Evolutionary conservation across 2,888 invertebrate genomes (phyloP).

Genomic region (Malacosoma neustria): DNA sequence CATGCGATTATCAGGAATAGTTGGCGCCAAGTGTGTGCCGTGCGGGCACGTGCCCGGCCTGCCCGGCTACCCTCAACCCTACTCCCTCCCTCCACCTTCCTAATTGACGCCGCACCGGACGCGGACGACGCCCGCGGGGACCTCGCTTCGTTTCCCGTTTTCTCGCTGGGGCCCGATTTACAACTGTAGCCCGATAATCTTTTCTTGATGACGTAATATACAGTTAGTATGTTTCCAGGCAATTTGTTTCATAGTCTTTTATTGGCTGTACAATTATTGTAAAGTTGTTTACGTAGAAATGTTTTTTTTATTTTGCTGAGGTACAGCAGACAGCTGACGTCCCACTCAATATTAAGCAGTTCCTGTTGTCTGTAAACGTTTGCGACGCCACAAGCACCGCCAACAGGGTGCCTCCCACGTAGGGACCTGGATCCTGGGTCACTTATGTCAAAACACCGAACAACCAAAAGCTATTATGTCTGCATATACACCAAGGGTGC

Average conservation of each 20-base stretch:
- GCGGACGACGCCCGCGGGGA: conserved; percentile 53
- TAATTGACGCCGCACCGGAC: conserved; percentile 67
- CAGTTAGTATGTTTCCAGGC: conserved; percentile 15
- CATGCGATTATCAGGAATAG: neutral
- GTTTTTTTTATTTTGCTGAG: no score
- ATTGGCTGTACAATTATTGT: neutral
- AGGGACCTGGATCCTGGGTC: no score
- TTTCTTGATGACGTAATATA: conserved; percentile 53
- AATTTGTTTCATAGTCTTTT: neutral
- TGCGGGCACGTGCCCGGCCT: conserved; percentile 23
- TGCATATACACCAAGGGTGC: no score
- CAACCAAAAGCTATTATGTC: no score
- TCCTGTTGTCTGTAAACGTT: no score
- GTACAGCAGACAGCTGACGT: no score
- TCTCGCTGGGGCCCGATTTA: conserved; percentile 46
- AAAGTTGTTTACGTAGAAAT: no score
- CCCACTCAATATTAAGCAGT: no score
- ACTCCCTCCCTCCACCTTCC: conserved; percentile 31
- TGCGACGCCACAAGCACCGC: no score
- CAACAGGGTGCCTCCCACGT: no score
- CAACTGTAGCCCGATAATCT: conserved; percentile 66
- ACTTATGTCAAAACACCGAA: no score
- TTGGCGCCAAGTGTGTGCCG: neutral
- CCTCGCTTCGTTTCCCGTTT: conserved; percentile 50
- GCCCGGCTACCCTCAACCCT: conserved; percentile 17